Evolutionary conservation across 2,888 invertebrate genomes (phyloP).

Genomic region (Zygogramma bicolorata): DNA sequence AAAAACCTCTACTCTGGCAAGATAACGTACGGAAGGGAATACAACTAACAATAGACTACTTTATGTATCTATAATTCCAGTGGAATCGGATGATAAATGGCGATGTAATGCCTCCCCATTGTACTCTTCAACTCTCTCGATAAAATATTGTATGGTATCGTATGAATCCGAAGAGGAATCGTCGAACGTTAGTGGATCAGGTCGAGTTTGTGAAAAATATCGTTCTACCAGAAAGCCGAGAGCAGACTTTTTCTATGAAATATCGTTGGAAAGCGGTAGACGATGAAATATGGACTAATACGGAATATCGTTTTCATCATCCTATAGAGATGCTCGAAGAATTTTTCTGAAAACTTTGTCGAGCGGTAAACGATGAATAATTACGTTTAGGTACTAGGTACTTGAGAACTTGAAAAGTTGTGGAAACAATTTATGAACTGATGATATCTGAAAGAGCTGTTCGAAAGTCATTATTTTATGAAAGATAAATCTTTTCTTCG

Average conservation of each 20-base stretch:
- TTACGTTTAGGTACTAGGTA: neutral
- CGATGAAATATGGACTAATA: conserved; percentile 1
- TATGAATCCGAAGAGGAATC: neutral
- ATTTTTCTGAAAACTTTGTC: neutral
- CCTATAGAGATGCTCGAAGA: neutral
- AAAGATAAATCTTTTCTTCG: no score
- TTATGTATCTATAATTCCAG: neutral
- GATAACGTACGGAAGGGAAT: neutral
- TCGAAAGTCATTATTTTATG: no score
- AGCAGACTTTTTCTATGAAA: neutral
- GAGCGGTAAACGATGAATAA: neutral
- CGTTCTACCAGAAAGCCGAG: neutral
- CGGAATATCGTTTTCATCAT: neutral
- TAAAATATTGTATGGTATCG: neutral
- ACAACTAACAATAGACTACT: neutral
- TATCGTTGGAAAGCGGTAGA: neutral
- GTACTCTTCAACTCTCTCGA: neutral
- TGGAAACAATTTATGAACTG: no score
- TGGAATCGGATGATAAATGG: neutral
- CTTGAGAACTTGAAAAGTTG: neutral
- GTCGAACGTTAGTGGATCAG: neutral
- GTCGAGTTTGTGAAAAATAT: neutral
- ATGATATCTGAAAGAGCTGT: no score
- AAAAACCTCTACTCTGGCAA: neutral
- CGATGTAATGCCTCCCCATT: neutral